Percentiles rank a stretch among this genome's conserved stretches.
These are phyloP conservation scores for Paradisaea rubra DNA, from an alignment of 2,113 vertebrate genomes.

Conservation along the genomic window DNA sequence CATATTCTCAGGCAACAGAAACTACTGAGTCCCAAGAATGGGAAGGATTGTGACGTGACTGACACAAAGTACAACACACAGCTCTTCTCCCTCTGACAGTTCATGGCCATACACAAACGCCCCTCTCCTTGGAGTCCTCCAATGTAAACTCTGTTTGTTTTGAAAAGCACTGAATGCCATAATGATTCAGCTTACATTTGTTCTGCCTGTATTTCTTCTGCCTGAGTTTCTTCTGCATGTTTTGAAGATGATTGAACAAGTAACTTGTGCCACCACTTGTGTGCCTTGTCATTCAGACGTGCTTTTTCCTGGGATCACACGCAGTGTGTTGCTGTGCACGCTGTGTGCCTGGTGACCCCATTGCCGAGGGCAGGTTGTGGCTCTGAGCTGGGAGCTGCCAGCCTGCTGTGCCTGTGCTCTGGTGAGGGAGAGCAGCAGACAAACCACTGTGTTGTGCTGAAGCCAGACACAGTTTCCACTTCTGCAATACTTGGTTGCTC, in stretches of 20 bases:
- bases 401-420: neutral
- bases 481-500: neutral
- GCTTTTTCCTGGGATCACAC: accelerated
- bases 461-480: neutral
- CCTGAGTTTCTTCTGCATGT: neutral
- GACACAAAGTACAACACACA: neutral
- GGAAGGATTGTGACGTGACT: neutral
- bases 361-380: neutral
- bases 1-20: neutral
- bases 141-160: neutral
- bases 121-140: neutral
- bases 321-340: accelerated
- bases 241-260: neutral
- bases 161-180: neutral
- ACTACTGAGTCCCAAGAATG: neutral
- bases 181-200: neutral
- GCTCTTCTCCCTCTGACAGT: neutral
- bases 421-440: neutral
- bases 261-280: neutral
- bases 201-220: neutral
- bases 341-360: neutral
- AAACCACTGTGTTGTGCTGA: neutral
- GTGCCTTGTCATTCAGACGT: accelerated
- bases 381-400: neutral
- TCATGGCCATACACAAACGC: neutral